Evolutionary conservation across 2,888 invertebrate genomes (phyloP).

Genomic region (Sturmia bella): DNA sequence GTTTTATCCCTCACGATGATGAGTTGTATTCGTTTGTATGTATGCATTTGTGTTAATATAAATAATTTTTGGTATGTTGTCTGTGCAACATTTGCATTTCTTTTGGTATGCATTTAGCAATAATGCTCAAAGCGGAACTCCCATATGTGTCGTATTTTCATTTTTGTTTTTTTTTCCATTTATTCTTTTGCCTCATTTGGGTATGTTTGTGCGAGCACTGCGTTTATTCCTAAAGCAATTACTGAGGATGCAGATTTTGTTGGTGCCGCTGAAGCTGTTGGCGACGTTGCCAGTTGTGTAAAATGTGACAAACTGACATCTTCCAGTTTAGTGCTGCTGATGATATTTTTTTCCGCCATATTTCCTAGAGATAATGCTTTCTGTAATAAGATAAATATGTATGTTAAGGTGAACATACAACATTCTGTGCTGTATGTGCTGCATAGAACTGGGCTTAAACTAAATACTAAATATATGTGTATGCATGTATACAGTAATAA

Average conservation of each 20-base stretch:
- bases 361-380: slow-evolving; percentile 24
- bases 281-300: slow-evolving; percentile 53
- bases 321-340: slow-evolving; percentile 18
- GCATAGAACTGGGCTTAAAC: not conserved
- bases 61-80: slow-evolving; percentile 50
- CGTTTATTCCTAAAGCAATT: slow-evolving; percentile 37
- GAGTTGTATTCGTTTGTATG: slow-evolving; percentile 6
- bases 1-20: slow-evolving; percentile 53
- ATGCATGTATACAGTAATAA: slow-evolving; percentile 10
- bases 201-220: not conserved
- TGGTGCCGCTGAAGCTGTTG: slow-evolving; percentile 17
- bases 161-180: not conserved
- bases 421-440: slow-evolving; percentile 6
- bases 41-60: slow-evolving; percentile 33
- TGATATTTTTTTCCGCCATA: slow-evolving; percentile 31
- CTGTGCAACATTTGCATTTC: slow-evolving; percentile 62
- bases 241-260: slow-evolving; percentile 16
- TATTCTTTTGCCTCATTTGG: not conserved
- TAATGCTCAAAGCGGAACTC: slow-evolving; percentile 60
- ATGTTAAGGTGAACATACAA: not conserved
- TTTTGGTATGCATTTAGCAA: slow-evolving; percentile 57
- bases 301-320: slow-evolving; percentile 54
- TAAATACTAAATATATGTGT: not conserved
- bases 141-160: slow-evolving; percentile 53
- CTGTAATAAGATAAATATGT: not conserved